phyloP scores from a whole-genome alignment of 2,888 invertebrate species.

The Macrophya annulata region DNA sequence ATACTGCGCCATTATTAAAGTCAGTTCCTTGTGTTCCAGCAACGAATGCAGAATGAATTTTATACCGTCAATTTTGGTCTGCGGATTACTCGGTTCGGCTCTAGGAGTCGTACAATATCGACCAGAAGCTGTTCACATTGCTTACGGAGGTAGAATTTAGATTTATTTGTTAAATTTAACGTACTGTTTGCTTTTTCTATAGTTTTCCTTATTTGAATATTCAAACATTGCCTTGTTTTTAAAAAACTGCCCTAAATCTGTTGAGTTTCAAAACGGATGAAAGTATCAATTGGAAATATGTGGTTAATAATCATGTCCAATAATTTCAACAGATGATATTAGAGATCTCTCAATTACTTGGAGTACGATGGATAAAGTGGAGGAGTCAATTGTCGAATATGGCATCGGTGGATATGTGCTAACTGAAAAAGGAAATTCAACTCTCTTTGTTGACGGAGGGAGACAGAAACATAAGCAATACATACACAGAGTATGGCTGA shows the following conservation, averaged over 20 bases:
- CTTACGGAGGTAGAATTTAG: constrained; percentile 82
- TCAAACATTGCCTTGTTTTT: background rate
- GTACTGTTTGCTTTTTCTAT: background rate
- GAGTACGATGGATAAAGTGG: constrained; percentile 88
- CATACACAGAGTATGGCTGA: constrained; percentile 88
- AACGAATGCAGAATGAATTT: background rate
- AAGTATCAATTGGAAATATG: background rate
- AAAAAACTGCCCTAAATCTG: no score
- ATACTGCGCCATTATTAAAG: background rate
- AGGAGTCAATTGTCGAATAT: constrained; percentile 87
- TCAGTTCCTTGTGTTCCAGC: constrained; percentile 35
- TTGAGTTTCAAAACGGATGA: background rate
- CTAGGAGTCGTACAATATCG: constrained; percentile 79
- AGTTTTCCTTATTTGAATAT: background rate
- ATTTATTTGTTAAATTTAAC: constrained; percentile 36
- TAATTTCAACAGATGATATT: constrained; percentile 80
- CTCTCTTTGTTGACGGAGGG: constrained; percentile 90
- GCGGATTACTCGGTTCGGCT: constrained; percentile 31
- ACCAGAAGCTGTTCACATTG: constrained; percentile 86
- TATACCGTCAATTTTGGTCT: constrained; percentile 1
- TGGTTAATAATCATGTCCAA: background rate
- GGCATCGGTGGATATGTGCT: constrained; percentile 84
- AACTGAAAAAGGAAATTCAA: constrained; percentile 82
- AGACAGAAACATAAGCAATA: constrained; percentile 84
- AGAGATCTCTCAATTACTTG: constrained; percentile 91